Evolutionary conservation across 2,888 invertebrate genomes (phyloP).

Genomic region (Lycia hirtaria): DNA sequence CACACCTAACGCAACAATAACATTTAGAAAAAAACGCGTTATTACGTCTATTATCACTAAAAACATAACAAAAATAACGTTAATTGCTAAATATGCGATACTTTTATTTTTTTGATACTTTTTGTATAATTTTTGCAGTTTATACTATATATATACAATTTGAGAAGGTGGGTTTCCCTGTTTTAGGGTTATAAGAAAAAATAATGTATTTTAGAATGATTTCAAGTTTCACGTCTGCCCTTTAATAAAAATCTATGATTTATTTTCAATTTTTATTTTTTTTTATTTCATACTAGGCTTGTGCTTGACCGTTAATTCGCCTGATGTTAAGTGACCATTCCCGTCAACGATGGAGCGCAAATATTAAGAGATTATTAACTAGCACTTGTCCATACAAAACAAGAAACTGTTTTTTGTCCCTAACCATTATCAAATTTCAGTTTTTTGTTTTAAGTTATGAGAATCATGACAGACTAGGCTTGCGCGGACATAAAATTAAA

Average conservation of each 20-base stretch:
- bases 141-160: conserved; percentile 16
- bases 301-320: too few relatives aligned
- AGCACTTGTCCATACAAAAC: too few relatives aligned
- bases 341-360: too few relatives aligned
- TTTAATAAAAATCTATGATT: background rate
- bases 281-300: too few relatives aligned
- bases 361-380: too few relatives aligned
- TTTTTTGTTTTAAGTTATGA: too few relatives aligned
- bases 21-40: conserved; percentile 38
- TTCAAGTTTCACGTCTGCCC: conserved; percentile 1
- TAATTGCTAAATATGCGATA: conserved; percentile 40
- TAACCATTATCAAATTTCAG: too few relatives aligned
- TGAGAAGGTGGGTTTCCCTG: conserved; percentile 22
- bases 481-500: too few relatives aligned
- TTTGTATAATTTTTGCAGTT: conserved; percentile 28
- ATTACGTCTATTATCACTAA: conserved; percentile 46
- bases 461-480: too few relatives aligned
- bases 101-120: conserved; percentile 29
- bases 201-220: conserved; percentile 21
- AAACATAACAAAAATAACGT: conserved; percentile 46
- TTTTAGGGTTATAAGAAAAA: conserved; percentile 9
- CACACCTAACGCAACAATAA: conserved; percentile 33
- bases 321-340: too few relatives aligned
- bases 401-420: too few relatives aligned
- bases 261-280: background rate